Base-by-base conservation (phyloP, 1,140 invertebrate genomes). In the Zaprionus ornatus region DNA sequence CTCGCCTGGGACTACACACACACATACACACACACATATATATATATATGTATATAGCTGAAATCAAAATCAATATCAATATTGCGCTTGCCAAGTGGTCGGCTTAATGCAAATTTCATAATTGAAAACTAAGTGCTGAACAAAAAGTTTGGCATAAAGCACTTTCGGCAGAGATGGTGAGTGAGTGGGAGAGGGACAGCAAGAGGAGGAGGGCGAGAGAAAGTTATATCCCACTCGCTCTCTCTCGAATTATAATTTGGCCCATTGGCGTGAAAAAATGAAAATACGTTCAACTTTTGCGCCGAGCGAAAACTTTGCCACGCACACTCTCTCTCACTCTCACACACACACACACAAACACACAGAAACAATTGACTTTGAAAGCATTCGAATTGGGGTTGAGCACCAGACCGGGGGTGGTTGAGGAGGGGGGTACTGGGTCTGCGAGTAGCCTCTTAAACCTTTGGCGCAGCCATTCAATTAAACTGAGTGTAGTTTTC, bases 401-500 rank as follows among this genome's bases (percentile, higher is more conserved):
- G 29, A 59, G 35, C 35, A 12, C 17, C 6, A 61, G 48, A 23
- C 29, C n/a, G 12, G 10, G 15, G 50, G 5, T 10, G 37, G 37
- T 7, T n/a, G n/a, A n/a, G n/a, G n/a, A n/a, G n/a, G 50, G 5
- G 15, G 37, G 37, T 7, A 40, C 15, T 7, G 37, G 21, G 15
- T 21, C 15, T 17, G 15, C n/a, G 40, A 27, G 29, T 56, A 17
- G 27, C 48, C 75, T 45, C 45, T 79, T 70, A 79, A 87, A 82
- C 71, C 71, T 74, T 71, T 75, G 68, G 57, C 62, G 62, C 62
- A 67, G 79, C 72, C 83, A 87, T 87, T 87, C 83, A 87, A 87
- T 87, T 87, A 87, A 83, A 74, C 84, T 78, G 83, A 87, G 83
- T 87, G 84, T 83, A 83, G 84, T 88, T 87, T 83, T 88, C 83